These are phyloP conservation scores for Murina feae DNA, from an alignment of 2,113 vertebrate species.

Conservation along the genomic window DNA sequence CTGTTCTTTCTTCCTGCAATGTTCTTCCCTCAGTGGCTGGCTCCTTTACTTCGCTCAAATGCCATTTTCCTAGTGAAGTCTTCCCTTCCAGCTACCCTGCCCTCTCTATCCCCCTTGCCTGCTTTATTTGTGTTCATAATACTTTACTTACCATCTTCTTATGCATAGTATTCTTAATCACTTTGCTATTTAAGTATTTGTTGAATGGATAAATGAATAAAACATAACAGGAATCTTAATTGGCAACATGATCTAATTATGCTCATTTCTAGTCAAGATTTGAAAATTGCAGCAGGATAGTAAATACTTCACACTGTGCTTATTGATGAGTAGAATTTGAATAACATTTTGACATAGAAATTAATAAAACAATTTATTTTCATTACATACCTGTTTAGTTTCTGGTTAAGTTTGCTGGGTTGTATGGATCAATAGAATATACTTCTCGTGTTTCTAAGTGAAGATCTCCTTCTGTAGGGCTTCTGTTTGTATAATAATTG, in stretches of 20 bases:
- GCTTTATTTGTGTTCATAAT: not conserved
- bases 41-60: not conserved
- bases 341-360: not conserved
- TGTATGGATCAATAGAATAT: constrained; percentile 58
- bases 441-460: constrained; percentile 40
- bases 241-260: not conserved
- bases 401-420: constrained; percentile 52
- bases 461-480: not conserved
- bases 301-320: not conserved
- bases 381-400: constrained; percentile 46
- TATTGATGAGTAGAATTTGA: not conserved
- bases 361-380: constrained; percentile 27
- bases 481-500: constrained; percentile 55
- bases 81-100: not conserved
- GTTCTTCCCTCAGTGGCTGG: not conserved
- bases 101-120: not conserved
- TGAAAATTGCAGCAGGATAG: not conserved
- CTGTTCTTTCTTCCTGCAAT: not conserved
- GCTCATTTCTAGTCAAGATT: not conserved
- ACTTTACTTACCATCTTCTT: not conserved
- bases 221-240: not conserved
- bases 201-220: not conserved
- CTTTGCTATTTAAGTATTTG: constrained; percentile 5
- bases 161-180: not conserved
- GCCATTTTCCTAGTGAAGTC: not conserved